Evolutionary conservation across 2,888 invertebrate species (phyloP).

Genomic region (Dasypolia templi): DNA sequence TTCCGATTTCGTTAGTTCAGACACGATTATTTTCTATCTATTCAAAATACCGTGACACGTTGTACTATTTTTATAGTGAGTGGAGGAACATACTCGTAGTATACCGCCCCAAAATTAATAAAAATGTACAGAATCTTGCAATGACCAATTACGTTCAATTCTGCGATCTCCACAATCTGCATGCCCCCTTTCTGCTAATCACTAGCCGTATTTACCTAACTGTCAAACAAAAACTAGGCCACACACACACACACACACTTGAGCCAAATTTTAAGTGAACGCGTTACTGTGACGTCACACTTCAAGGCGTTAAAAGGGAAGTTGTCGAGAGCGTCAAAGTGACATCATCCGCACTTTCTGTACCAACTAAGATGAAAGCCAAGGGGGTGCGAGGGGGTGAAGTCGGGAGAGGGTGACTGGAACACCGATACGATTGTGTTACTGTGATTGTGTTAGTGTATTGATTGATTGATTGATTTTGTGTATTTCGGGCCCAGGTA

Average conservation of each 20-base stretch:
- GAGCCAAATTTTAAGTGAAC: conserved; percentile 21
- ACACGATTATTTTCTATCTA: background rate
- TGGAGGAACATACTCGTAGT: too few relatives aligned
- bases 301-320: conserved; percentile 41
- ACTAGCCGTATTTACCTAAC: background rate
- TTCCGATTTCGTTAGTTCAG: too few relatives aligned
- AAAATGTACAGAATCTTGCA: background rate
- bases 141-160: background rate
- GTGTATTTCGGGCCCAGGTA: conserved; percentile 17
- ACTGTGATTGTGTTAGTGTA: conserved; percentile 39
- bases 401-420: background rate
- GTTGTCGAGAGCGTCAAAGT: conserved; percentile 43
- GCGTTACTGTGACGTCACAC: conserved; percentile 22
- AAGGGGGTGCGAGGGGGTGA: background rate
- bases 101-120: background rate
- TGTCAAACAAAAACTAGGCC: conserved; percentile 30
- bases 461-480: conserved; percentile 39
- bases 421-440: conserved; percentile 28
- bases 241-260: conserved; percentile 14
- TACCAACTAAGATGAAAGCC: conserved; percentile 36
- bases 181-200: background rate
- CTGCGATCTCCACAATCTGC: background rate
- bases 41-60: background rate
- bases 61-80: background rate
- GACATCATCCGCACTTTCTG: conserved; percentile 50